These are phyloP conservation scores for Autographa gamma DNA, from an alignment of 2,888 invertebrate genomes.

Conservation along the genomic window DNA sequence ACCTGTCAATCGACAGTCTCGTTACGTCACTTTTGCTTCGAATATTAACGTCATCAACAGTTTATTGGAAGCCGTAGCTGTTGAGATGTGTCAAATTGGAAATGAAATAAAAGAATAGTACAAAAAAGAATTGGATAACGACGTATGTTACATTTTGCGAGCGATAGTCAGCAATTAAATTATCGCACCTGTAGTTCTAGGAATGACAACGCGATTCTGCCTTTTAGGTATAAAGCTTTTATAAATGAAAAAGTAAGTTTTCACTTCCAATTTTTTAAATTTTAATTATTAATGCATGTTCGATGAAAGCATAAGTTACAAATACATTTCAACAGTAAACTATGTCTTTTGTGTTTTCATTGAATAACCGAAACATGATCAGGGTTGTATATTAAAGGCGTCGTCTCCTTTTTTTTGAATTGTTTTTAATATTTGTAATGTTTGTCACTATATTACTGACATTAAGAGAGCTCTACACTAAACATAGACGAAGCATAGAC, in stretches of 20 bases:
- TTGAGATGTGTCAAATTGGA: constrained; percentile 29
- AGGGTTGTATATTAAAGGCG: too few species aligned
- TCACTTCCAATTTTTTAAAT: too few species aligned
- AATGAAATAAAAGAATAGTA: constrained; percentile 16
- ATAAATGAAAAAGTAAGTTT: not conserved
- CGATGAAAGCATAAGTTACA: too few species aligned
- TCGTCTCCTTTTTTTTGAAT: too few species aligned
- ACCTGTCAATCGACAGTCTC: constrained; percentile 54
- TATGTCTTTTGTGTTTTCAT: too few species aligned
- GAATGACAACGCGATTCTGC: not conserved
- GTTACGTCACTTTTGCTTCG: constrained; percentile 38
- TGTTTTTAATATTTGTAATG: too few species aligned
- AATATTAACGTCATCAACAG: constrained; percentile 52
- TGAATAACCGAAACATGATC: too few species aligned
- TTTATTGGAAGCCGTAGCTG: constrained; percentile 28
- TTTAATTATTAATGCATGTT: too few species aligned
- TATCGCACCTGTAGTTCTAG: not conserved
- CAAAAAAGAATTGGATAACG: not conserved
- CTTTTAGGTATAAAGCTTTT: not conserved
- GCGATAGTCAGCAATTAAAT: constrained; percentile 1
- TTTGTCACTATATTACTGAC: not conserved
- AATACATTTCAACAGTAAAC: too few species aligned
- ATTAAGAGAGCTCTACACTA: not conserved
- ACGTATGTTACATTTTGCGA: not conserved
- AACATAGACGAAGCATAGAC: not conserved